Evolutionary conservation across 2,797 vertebrate genomes (phyloP).

Genomic region (Sandelia bainsii): DNA sequence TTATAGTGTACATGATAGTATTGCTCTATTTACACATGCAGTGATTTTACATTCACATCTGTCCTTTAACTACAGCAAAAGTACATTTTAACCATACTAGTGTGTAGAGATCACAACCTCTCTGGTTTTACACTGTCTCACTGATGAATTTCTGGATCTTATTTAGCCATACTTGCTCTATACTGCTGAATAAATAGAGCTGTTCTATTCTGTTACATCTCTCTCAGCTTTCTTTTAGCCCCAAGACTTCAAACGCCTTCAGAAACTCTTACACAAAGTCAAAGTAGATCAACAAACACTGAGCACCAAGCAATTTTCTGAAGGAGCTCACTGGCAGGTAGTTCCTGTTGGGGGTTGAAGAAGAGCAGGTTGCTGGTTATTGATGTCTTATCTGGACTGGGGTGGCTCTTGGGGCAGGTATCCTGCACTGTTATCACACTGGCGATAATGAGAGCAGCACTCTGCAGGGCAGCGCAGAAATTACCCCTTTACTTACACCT

Average conservation of each 20-base stretch:
- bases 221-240: constrained; percentile 35
- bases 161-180: constrained; percentile 1
- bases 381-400: constrained; percentile 69
- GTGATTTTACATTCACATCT: neutral
- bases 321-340: constrained; percentile 64
- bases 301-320: constrained; percentile 65
- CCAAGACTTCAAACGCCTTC: constrained; percentile 37
- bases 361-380: constrained; percentile 61
- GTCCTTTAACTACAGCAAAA: neutral
- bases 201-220: constrained; percentile 35
- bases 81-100: neutral
- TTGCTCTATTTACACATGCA: constrained; percentile 1
- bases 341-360: constrained; percentile 54
- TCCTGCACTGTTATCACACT: constrained; percentile 56
- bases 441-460: constrained; percentile 67
- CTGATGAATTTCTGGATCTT: constrained; percentile 32
- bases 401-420: constrained; percentile 43
- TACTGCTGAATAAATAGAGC: constrained; percentile 16
- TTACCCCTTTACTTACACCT: constrained; percentile 56
- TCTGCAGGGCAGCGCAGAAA: constrained; percentile 63
- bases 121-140: constrained; percentile 22
- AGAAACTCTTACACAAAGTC: constrained; percentile 45
- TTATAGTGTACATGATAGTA: neutral
- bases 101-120: constrained; percentile 23
- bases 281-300: constrained; percentile 55